These are phyloP conservation scores for Apotomis capreana DNA, from an alignment of 2,888 invertebrate genomes.

Conservation along the genomic window DNA sequence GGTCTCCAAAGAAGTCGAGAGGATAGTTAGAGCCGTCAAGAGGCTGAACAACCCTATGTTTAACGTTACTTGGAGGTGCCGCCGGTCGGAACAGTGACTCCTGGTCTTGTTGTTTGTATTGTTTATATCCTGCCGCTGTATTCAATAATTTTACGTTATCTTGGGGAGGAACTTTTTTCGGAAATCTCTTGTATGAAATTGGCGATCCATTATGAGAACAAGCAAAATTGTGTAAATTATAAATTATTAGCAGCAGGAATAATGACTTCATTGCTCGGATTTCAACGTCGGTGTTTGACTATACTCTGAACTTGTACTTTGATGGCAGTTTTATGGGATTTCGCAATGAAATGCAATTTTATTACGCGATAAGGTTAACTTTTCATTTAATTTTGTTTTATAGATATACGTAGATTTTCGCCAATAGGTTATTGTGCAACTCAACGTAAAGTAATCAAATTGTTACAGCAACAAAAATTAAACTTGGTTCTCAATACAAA, in stretches of 20 bases:
- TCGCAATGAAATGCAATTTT: conserved; percentile 38
- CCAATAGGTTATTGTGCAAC: conserved; percentile 7
- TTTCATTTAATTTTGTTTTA: conserved; percentile 29
- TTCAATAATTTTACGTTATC: conserved; percentile 17
- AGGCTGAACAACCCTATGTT: conserved; percentile 9
- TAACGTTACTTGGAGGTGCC: neutral
- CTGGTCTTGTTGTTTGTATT: neutral
- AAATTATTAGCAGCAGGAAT: conserved; percentile 50
- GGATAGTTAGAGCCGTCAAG: conserved; percentile 62
- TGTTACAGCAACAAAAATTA: no score
- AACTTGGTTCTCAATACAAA: no score
- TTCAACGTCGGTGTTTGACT: conserved; percentile 11
- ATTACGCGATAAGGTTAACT: conserved; percentile 49
- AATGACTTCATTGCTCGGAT: conserved; percentile 55
- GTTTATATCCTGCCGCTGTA: conserved; percentile 13
- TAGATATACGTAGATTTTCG: conserved; percentile 10
- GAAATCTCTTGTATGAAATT: conserved; percentile 20
- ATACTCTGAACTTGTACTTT: conserved; percentile 43
- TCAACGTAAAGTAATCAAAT: neutral
- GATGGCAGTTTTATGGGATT: conserved; percentile 51
- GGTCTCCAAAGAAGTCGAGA: conserved; percentile 45
- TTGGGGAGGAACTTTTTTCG: conserved; percentile 29
- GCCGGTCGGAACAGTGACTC: conserved; percentile 3
- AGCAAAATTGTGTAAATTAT: conserved; percentile 46
- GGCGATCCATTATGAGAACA: conserved; percentile 39